Percentiles rank a stretch among this genome's conserved stretches.
Conservation (phyloP, 2,797 vertebrate genomes). For the Amniataba percoides region DNA sequence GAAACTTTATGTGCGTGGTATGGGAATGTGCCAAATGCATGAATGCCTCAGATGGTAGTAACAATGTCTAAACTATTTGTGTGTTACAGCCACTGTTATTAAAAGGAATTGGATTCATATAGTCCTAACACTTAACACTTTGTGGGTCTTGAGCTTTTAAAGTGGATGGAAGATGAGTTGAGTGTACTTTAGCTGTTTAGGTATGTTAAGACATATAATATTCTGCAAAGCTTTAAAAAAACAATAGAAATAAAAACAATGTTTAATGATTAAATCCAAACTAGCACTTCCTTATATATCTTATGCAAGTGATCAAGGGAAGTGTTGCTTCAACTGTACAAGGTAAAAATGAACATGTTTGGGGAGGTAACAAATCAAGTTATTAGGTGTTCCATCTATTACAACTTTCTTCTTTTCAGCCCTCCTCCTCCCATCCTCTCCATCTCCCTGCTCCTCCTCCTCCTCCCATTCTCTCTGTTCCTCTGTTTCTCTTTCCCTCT, state of each 20-base stretch:
- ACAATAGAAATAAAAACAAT: conserved; percentile 13
- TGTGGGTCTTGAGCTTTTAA: not conserved
- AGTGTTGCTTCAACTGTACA: conserved; percentile 25
- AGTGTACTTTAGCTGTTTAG: not conserved
- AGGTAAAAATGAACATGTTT: conserved; percentile 43
- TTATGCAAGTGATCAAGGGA: conserved; percentile 29
- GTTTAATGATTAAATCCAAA: conserved; percentile 10
- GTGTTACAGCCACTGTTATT: not conserved
- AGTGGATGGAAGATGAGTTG: not conserved
- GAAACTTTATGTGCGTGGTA: conserved; percentile 10
- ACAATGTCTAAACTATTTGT: not conserved
- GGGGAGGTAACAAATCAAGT: conserved; percentile 47
- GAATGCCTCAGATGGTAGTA: conserved; percentile 24
- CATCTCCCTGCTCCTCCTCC: conserved; percentile 62
- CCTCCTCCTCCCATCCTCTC: conserved; percentile 62
- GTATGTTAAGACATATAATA: conserved; percentile 3
- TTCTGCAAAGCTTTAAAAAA: conserved; percentile 9
- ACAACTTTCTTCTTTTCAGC: conserved; percentile 65
- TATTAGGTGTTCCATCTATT: conserved; percentile 59
- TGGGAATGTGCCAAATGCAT: conserved; percentile 21
- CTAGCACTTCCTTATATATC: not conserved
- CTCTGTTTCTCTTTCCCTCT: conserved; percentile 82
- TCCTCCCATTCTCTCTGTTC: conserved; percentile 74
- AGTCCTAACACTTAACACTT: not conserved
- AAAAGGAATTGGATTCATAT: not conserved